These are phyloP conservation scores for Bombycilla garrulus DNA, from an alignment of 2,113 vertebrate genomes.

Conservation along the genomic window DNA sequence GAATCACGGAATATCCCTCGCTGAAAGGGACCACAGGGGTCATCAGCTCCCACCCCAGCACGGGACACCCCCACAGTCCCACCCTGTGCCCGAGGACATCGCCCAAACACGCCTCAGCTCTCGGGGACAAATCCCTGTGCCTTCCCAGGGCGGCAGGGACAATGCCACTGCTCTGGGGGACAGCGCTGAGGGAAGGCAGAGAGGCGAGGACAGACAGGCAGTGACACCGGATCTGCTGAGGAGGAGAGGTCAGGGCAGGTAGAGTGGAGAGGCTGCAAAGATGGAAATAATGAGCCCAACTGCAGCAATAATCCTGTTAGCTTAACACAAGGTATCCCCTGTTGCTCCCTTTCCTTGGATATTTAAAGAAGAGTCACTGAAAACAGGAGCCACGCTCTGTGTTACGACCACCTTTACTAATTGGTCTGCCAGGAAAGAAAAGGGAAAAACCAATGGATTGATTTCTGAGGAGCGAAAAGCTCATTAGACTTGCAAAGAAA, in stretches of 20 bases:
- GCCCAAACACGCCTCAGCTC: neutral
- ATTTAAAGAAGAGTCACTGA: neutral
- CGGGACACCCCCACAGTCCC: neutral
- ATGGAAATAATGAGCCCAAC: constrained; percentile 23
- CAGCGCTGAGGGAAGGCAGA: neutral
- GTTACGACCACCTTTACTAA: neutral
- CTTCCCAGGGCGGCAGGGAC: fast-evolving
- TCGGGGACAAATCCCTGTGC: neutral
- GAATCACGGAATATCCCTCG: fast-evolving
- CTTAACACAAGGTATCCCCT: neutral
- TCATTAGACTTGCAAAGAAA: constrained; percentile 26
- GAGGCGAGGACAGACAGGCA: neutral
- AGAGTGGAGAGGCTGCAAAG: neutral
- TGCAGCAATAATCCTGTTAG: neutral
- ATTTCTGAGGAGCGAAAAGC: neutral
- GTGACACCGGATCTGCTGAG: neutral
- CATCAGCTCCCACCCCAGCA: neutral
- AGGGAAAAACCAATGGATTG: neutral
- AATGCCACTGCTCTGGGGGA: neutral
- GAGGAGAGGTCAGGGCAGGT: constrained; percentile 2
- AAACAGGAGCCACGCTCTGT: neutral
- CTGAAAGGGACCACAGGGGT: neutral
- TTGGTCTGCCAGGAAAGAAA: neutral
- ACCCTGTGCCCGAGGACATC: neutral
- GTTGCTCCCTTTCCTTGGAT: neutral